A percentile compares a stretch with the other conserved stretches of the same genome.
phyloP scores from a whole-genome alignment of 2,113 vertebrate species.

The Tringa solitaria region DNA sequence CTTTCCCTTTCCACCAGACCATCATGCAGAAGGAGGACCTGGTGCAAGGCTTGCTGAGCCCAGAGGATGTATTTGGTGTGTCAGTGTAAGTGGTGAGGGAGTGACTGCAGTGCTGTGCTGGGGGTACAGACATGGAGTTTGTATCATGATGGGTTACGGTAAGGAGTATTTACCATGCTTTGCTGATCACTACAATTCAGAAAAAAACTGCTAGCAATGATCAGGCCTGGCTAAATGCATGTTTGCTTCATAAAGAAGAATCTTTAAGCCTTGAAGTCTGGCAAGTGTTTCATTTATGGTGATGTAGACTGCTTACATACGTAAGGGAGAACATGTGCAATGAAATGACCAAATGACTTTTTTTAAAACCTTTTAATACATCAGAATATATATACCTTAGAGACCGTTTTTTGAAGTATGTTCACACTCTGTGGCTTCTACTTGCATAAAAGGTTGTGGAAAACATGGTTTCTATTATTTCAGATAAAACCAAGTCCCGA shows the following conservation, averaged over 20 bases:
- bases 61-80: not conserved
- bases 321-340: not conserved
- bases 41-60: not conserved
- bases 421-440: not conserved
- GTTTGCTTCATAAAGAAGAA: not conserved
- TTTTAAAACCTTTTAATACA: not conserved
- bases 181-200: not conserved
- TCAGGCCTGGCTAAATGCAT: not conserved
- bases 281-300: not conserved
- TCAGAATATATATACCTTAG: not conserved
- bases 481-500: not conserved
- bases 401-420: fast-evolving
- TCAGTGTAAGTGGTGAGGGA: not conserved
- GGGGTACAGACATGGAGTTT: not conserved
- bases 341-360: fast-evolving
- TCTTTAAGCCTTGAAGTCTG: not conserved
- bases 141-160: not conserved
- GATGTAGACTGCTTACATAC: not conserved
- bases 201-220: not conserved
- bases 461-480: not conserved
- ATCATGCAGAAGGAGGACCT: not conserved
- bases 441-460: not conserved
- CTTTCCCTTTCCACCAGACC: not conserved
- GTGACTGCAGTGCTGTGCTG: not conserved
- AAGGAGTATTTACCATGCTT: not conserved